Evolutionary conservation across 2,888 invertebrate species (phyloP).

Genomic region (Drosophila diplacantha): DNA sequence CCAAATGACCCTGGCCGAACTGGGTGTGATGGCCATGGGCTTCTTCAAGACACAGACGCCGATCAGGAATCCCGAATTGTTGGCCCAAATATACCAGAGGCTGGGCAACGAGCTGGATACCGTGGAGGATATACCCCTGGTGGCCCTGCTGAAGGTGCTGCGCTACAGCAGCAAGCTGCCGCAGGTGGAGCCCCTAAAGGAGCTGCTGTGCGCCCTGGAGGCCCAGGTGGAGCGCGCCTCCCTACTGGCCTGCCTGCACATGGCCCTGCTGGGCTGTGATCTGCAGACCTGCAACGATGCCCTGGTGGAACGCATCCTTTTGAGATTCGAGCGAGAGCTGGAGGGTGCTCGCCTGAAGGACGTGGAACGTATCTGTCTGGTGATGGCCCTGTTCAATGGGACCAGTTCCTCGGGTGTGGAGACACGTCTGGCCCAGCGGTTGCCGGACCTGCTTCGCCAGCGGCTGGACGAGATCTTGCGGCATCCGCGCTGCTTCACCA

Average conservation of each 20-base stretch:
- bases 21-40: slow-evolving; percentile 85
- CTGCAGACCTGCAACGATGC: slow-evolving; percentile 78
- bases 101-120: slow-evolving; percentile 79
- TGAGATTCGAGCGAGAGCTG: slow-evolving; percentile 79
- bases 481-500: slow-evolving; percentile 81
- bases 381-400: slow-evolving; percentile 82
- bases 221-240: slow-evolving; percentile 81
- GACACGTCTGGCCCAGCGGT: slow-evolving; percentile 78
- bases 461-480: slow-evolving; percentile 80
- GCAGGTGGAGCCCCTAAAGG: slow-evolving; percentile 78
- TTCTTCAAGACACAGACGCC: slow-evolving; percentile 87
- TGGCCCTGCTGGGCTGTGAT: slow-evolving; percentile 82
- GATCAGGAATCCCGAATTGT: slow-evolving; percentile 79
- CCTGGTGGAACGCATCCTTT: slow-evolving; percentile 79
- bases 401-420: slow-evolving; percentile 79
- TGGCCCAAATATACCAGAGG: slow-evolving; percentile 79
- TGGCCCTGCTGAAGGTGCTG: slow-evolving; percentile 81
- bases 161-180: slow-evolving; percentile 80
- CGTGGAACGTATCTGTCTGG: slow-evolving; percentile 83
- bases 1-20: slow-evolving; percentile 82
- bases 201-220: slow-evolving; percentile 80
- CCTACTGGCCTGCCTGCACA: slow-evolving; percentile 82
- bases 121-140: slow-evolving; percentile 83
- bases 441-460: slow-evolving; percentile 79
- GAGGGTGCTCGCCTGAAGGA: slow-evolving; percentile 83